Evolutionary conservation across 2,113 vertebrate genomes (phyloP).

Genomic region (Meles meles): DNA sequence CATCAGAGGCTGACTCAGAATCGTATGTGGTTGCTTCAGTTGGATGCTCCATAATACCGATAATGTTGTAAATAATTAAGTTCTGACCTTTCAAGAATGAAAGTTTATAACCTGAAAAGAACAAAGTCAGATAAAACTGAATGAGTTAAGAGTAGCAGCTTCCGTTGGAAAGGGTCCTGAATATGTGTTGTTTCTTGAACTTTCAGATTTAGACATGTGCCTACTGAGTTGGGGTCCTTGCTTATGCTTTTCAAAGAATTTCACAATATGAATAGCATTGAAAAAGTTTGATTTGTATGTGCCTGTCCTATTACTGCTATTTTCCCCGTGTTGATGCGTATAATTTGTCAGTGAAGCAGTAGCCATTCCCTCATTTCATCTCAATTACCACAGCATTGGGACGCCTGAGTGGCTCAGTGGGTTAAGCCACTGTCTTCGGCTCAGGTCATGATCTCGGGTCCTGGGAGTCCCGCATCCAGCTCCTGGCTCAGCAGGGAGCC

Average conservation of each 20-base stretch:
- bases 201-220: neutral
- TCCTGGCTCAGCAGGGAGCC: no score
- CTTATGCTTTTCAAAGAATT: neutral
- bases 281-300: neutral
- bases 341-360: neutral
- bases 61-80: neutral
- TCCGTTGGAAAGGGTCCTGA: neutral
- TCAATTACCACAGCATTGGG: no score
- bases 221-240: neutral
- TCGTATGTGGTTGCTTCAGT: neutral
- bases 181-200: neutral
- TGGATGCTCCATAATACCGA: neutral
- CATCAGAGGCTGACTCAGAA: neutral
- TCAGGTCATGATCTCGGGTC: no score
- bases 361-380: neutral
- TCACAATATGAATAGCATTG: neutral
- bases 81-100: neutral
- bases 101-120: neutral
- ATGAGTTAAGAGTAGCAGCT: neutral
- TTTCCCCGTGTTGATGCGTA: neutral
- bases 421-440: no score
- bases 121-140: neutral
- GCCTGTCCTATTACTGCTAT: neutral
- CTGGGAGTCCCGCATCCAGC: no score
- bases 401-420: no score